These are phyloP conservation scores for Lobophora halterata DNA, from an alignment of 2,888 invertebrate species.

Conservation along the genomic window DNA sequence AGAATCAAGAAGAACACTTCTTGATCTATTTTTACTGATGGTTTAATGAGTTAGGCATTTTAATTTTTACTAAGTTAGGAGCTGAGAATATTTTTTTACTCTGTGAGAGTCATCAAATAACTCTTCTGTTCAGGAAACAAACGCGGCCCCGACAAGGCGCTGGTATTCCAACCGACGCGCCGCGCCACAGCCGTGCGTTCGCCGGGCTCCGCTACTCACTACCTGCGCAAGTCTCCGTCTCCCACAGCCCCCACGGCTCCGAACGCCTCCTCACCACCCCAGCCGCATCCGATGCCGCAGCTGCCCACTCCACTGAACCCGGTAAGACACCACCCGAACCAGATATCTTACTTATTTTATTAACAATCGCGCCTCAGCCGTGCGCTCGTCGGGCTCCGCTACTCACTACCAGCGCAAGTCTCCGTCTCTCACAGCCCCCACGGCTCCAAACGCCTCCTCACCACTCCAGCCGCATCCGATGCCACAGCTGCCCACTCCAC, in stretches of 20 bases:
- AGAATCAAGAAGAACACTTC: no score
- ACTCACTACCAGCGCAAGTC: conserved; percentile 95
- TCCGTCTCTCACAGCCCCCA: conserved; percentile 90
- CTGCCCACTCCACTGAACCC: conserved; percentile 41
- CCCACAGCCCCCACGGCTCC: conserved; percentile 85
- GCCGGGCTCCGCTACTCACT: conserved; percentile 90
- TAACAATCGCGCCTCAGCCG: conserved; percentile 90
- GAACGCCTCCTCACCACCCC: conserved; percentile 42
- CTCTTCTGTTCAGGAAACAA: conserved; percentile 53
- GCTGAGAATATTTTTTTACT: no score
- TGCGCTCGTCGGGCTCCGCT: conserved; percentile 91
- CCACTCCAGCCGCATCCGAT: conserved; percentile 47
- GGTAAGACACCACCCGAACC: conserved; percentile 36
- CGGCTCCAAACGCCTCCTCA: conserved; percentile 59
- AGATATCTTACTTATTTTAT: no score
- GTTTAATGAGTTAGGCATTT: no score
- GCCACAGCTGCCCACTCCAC: conserved; percentile 35
- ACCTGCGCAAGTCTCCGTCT: conserved; percentile 95
- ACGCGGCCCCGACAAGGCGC: conserved; percentile 81
- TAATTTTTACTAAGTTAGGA: no score
- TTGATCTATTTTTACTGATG: no score
- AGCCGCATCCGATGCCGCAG: conserved; percentile 43
- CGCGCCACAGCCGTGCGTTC: conserved; percentile 92
- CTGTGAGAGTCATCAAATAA: background rate
- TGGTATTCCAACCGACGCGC: conserved; percentile 86